Evolutionary conservation across 1,140 invertebrate genomes (phyloP), one percentile per base, ranked within the genome.

Genomic region (Solenopsis fugax): DNA sequence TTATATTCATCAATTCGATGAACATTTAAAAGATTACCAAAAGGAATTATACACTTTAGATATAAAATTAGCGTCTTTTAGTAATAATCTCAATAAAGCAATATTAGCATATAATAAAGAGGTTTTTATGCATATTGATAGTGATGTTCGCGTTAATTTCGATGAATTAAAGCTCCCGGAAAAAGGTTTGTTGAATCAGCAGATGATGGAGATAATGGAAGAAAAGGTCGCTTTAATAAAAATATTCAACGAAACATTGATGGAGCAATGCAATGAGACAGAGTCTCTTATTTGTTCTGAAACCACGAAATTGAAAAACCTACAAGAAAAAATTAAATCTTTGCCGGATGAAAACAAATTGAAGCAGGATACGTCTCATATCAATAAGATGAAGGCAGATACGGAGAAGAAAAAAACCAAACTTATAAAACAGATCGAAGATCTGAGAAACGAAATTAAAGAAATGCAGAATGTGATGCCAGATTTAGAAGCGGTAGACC

Each of bases 101-200:
- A 75, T 94, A 37, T 78, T 94, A 34, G 87, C 73, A 7, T 94
- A 94, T 64, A 94, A 94, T 62, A 92, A 92, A 54, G 88, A 93
- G 24, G 89, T 94, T 65, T 87, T 93, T 29, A 87, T 93, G 84
- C 78, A 92, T 80, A n/a, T 91, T 9, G 85, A 58, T 24, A 54
- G 50, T 50, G 80, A 92, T 21, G 24, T 78, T 21, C 86, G 71
- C 34, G 34, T 90, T 1, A 60, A 93, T 78, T 29, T 93, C 18
- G 82, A 93, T 50, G 87, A 93, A n/a, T 80, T 94, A 21, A 89
- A 89, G 34, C 87, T 94, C 34, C 94, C 94, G 29, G 93, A 94
- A 75, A 92, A 85, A 24, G 89, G 87, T 72, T 73, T 93, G 21
- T 76, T 87, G 13, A 50, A 88, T 80, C 41, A 84, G 4, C 52